These are phyloP conservation scores for Salvelinus sp. DNA, from an alignment of 2,113 vertebrate genomes.

Conservation along the genomic window DNA sequence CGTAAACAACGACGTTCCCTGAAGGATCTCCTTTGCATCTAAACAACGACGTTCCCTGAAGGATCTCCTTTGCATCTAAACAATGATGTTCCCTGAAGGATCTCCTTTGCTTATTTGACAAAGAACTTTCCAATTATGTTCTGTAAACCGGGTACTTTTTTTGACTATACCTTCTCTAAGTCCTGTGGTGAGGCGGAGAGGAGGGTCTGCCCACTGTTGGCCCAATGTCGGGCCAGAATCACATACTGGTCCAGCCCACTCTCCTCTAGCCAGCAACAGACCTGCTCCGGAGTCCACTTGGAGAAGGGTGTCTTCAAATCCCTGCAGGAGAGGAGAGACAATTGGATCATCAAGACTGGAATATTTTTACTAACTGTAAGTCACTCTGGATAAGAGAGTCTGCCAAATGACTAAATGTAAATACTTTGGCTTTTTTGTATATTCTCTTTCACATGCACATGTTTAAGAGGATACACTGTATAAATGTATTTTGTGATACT, in stretches of 20 bases:
- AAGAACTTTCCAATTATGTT: background rate
- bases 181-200: slow-evolving; percentile 86
- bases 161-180: slow-evolving; percentile 87
- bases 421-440: no score
- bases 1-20: background rate
- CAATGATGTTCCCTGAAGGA: no score
- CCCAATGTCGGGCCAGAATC: slow-evolving; percentile 86
- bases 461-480: no score
- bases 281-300: slow-evolving; percentile 90
- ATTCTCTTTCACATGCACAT: no score
- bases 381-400: background rate
- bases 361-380: background rate
- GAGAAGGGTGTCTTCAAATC: slow-evolving; percentile 80
- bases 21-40: background rate
- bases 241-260: slow-evolving; percentile 88
- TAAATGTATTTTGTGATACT: no score
- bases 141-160: background rate
- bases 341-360: background rate
- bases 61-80: no score
- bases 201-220: slow-evolving; percentile 85
- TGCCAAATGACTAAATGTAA: background rate
- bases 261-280: slow-evolving; percentile 92
- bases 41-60: background rate
- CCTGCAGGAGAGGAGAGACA: slow-evolving; percentile 41
- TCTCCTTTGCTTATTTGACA: no score